Evolutionary conservation across 2,888 invertebrate genomes (phyloP).

Genomic region (Euspilapteryx auroguttella): DNA sequence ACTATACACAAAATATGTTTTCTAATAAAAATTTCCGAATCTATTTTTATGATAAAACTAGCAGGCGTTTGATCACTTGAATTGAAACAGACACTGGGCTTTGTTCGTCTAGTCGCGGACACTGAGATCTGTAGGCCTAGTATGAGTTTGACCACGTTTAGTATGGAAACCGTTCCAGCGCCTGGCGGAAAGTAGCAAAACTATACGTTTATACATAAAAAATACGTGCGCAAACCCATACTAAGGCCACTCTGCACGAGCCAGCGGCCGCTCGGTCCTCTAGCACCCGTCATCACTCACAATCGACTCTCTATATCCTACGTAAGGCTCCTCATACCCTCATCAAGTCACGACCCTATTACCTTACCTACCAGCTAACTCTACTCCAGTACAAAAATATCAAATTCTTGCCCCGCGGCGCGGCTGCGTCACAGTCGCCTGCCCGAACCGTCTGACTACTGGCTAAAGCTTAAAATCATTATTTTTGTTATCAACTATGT

Average conservation of each 20-base stretch:
- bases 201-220: too few relatives aligned
- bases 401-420: too few relatives aligned
- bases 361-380: too few relatives aligned
- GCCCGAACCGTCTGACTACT: too few relatives aligned
- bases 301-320: slow-evolving; percentile 1
- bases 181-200: too few relatives aligned
- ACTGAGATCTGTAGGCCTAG: slow-evolving; percentile 38
- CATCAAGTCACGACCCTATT: neutral
- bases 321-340: neutral
- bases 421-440: too few relatives aligned
- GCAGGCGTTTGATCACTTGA: slow-evolving; percentile 28
- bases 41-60: slow-evolving; percentile 13
- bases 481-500: slow-evolving; percentile 43
- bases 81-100: slow-evolving; percentile 51
- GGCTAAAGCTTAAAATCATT: slow-evolving; percentile 30
- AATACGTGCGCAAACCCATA: too few relatives aligned
- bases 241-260: too few relatives aligned
- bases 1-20: slow-evolving; percentile 45
- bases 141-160: slow-evolving; percentile 3
- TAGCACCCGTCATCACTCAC: slow-evolving; percentile 1
- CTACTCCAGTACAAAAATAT: too few relatives aligned
- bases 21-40: too few relatives aligned
- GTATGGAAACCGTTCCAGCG: too few relatives aligned
- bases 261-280: too few relatives aligned
- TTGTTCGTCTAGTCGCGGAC: slow-evolving; percentile 44